Conservation (phyloP, 1,140 invertebrate species). For the Apolygus lucorum region DNA sequence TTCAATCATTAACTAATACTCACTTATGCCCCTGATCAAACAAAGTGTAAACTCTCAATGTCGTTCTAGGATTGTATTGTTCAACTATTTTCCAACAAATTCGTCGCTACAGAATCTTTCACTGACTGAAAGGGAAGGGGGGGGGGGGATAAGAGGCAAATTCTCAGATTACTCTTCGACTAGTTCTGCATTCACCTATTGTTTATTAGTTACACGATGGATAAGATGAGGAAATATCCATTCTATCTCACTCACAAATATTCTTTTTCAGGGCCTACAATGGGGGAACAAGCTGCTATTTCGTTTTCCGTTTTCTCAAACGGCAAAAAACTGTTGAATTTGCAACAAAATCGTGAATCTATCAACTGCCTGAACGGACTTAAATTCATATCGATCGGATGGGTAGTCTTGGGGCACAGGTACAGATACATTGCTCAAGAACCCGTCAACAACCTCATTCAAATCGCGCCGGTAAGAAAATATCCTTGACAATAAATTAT, state of each 20-base stretch:
- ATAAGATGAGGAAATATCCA: no score
- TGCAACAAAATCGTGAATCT: conserved; percentile 33
- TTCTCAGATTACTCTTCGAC: no score
- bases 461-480: conserved; percentile 31
- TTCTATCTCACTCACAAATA: background rate
- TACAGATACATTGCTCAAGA: conserved; percentile 33
- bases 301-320: conserved; percentile 45
- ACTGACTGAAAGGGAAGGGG: no score
- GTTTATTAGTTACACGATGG: no score
- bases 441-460: conserved; percentile 34
- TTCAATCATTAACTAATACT: no score
- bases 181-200: no score
- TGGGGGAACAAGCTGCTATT: background rate
- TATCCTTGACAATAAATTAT: background rate
- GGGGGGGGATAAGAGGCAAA: no score
- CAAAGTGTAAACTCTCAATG: no score
- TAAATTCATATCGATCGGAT: conserved; percentile 44
- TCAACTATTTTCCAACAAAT: no score
- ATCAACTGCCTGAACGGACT: conserved; percentile 45
- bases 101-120: no score
- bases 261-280: conserved; percentile 2
- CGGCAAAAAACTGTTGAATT: conserved; percentile 39
- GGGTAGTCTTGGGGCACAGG: conserved; percentile 46
- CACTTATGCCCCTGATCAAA: no score
- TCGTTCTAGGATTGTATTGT: no score